Evolutionary conservation across 2,797 vertebrate genomes (phyloP), one percentile per base, ranked within the genome.

Genomic region (Platyrinchus mystaceus): DNA sequence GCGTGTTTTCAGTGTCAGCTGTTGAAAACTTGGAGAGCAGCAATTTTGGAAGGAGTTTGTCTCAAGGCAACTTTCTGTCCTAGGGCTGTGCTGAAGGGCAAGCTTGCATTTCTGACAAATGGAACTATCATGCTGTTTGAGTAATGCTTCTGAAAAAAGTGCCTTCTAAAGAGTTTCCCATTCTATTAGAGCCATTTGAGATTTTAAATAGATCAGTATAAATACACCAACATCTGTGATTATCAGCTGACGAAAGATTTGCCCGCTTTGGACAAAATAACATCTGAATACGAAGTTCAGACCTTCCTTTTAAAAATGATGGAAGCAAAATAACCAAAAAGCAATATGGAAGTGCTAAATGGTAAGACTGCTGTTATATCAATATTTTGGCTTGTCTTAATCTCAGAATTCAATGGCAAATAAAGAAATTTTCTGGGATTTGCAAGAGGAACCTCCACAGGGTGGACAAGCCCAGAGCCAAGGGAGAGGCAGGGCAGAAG

Each of bases 391-490:
- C 17, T 60, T 60, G 9, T 24, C 39, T 41, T 49, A 56, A 62
- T 43, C 63, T 81, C 27, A 22, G 74, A 66, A 46, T 49, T 69
- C 26, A 28, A 0, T 62, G 56, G 14, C 10, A 83, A 81, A 52
- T 21, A 12, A 6, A 27, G 66, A 58, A 15, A 9, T 26, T 63
- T 19, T 49, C 21, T 32, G 32, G 21, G 47, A 47, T 60, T 9
- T 32, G 43, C 55, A 41, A 14, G 37, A 28, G 6, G 16, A 6
- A 11, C 22, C 55, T 69, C 34, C 9, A 1, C 14, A 6, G 59
- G 26, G 18, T 44, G 8, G 10, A 28, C 0, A 1, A n/a, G 44
- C 26, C 0, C 0, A 71, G 55, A 37, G 14, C 30, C 26, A 4
- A 23, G 44, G 60, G 39, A 14, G 22, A 2, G n/a, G 13, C 20